A percentile compares a stretch with the other conserved stretches of the same genome.
These are phyloP conservation scores for Folsomia candida DNA, from an alignment of 2,888 invertebrate genomes.

Conservation along the genomic window DNA sequence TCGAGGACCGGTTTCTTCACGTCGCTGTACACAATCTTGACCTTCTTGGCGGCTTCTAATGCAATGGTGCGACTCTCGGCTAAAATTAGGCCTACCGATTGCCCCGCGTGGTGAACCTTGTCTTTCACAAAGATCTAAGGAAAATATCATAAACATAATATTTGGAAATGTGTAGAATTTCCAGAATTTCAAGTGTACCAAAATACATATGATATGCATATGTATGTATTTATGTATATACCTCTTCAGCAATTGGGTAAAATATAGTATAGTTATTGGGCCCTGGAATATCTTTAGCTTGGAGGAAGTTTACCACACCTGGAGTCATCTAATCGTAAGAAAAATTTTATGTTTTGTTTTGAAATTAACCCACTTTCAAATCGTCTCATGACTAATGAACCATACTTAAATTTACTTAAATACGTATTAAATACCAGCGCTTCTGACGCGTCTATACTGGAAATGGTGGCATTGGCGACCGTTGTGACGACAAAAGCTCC, in stretches of 20 bases:
- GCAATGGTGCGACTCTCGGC: constrained; percentile 52
- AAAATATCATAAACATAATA: background rate
- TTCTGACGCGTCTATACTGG: constrained; percentile 53
- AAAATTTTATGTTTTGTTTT: background rate
- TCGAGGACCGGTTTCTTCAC: constrained; percentile 45
- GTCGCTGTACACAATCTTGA: constrained; percentile 14
- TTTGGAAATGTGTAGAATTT: too few species aligned
- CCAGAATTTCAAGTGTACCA: background rate
- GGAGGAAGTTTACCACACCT: constrained; percentile 66
- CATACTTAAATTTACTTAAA: too few species aligned
- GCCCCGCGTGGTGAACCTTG: constrained; percentile 53
- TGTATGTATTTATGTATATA: background rate
- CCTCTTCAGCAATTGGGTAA: constrained; percentile 20
- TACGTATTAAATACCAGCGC: constrained; percentile 52
- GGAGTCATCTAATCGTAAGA: constrained; percentile 58
- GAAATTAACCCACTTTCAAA: too few species aligned
- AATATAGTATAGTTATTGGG: constrained; percentile 59
- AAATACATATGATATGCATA: background rate
- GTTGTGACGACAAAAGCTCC: constrained; percentile 54
- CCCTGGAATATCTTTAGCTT: constrained; percentile 69
- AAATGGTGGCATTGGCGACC: constrained; percentile 53
- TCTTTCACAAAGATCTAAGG: constrained; percentile 53
- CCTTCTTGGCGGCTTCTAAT: constrained; percentile 50
- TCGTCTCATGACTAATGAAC: too few species aligned
- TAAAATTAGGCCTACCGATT: constrained; percentile 54